A percentile compares a stretch with the other conserved stretches of the same genome.
These are phyloP conservation scores for Muscidifurax raptorellus DNA, from an alignment of 1,140 invertebrate genomes.

Conservation along the genomic window DNA sequence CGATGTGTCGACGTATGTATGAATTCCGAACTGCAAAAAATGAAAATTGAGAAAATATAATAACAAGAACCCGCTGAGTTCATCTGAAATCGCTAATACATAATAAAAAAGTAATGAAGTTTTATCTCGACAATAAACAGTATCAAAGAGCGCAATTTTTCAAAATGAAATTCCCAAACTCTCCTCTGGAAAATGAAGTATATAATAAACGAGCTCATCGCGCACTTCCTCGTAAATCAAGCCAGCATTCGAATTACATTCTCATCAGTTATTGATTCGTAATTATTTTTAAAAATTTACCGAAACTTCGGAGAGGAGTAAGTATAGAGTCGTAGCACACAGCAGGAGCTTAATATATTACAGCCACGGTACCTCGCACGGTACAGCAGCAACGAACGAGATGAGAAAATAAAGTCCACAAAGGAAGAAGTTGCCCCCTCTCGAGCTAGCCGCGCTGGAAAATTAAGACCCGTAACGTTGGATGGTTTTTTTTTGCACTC, in stretches of 20 bases:
- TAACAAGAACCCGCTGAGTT: too few relatives aligned
- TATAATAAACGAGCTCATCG: too few relatives aligned
- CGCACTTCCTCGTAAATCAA: too few relatives aligned
- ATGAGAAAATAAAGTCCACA: slow-evolving; percentile 11
- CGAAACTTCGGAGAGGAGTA: not conserved
- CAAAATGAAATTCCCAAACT: too few relatives aligned
- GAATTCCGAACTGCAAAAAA: too few relatives aligned
- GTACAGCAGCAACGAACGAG: not conserved
- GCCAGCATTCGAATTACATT: not conserved
- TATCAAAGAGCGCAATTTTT: too few relatives aligned
- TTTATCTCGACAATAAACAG: too few relatives aligned
- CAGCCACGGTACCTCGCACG: not conserved
- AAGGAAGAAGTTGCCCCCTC: not conserved
- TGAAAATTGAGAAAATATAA: too few relatives aligned
- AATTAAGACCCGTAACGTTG: slow-evolving; percentile 27
- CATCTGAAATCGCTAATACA: too few relatives aligned
- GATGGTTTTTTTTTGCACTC: slow-evolving; percentile 7
- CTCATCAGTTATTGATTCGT: not conserved
- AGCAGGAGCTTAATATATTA: slow-evolving; percentile 2
- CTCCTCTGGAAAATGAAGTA: too few relatives aligned
- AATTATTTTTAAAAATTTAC: slow-evolving; percentile 15
- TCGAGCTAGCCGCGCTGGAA: not conserved
- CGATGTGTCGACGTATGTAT: too few relatives aligned
- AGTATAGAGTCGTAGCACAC: not conserved
- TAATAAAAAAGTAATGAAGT: too few relatives aligned